These are phyloP conservation scores for Pseudocheirus occidentalis DNA, from an alignment of 2,797 vertebrate species.

Conservation along the genomic window DNA sequence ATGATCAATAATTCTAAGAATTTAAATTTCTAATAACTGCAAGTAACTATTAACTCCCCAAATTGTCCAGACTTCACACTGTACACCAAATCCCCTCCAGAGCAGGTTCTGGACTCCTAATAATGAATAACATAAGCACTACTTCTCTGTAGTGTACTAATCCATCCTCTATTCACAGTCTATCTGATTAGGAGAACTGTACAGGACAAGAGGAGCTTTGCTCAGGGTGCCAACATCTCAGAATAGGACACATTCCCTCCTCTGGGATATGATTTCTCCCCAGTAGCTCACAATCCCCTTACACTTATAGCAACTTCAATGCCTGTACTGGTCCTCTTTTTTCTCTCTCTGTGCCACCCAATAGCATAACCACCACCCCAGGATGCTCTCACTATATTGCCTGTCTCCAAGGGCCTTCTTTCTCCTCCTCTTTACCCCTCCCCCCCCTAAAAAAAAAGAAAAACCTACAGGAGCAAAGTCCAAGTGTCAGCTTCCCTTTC, in stretches of 20 bases:
- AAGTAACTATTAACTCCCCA: neutral
- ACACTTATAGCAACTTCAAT: neutral
- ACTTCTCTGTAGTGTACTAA: neutral
- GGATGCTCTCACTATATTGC: neutral
- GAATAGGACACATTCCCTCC: neutral
- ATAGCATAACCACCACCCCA: neutral
- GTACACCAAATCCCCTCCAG: neutral
- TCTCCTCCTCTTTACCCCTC: too few relatives aligned
- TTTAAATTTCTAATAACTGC: neutral
- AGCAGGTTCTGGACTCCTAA: neutral
- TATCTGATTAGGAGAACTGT: neutral
- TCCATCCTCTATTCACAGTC: neutral
- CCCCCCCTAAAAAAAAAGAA: neutral
- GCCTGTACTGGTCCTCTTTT: neutral
- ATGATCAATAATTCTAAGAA: neutral
- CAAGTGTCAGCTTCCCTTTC: neutral
- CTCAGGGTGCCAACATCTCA: neutral
- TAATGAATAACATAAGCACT: neutral
- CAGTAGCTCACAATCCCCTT: neutral
- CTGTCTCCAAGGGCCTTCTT: neutral
- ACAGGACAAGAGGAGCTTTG: neutral
- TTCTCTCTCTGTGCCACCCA: neutral
- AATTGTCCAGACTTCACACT: neutral
- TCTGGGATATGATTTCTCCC: neutral
- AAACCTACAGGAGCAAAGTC: neutral